Evolutionary conservation across 2,797 vertebrate species (phyloP), one percentile per base, ranked within the genome.

Genomic region (Ataeniobius toweri): DNA sequence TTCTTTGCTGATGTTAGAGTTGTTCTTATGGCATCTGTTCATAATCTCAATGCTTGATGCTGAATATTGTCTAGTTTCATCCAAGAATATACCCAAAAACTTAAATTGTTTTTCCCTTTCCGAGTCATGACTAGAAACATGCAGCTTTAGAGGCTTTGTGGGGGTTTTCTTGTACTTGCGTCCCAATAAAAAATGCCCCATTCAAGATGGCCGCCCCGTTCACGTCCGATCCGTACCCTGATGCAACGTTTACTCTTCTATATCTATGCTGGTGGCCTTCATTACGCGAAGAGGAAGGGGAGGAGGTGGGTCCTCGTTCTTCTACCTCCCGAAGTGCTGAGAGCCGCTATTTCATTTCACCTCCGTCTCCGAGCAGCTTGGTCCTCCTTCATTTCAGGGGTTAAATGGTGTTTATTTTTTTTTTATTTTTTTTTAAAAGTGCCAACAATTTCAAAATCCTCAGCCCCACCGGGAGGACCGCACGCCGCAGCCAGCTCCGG

Each of bases 221-320:
- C 10, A 41, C 63, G 63, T 65, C 36, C 36, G 20, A 18, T 12
- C 8, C 9, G 20, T 18, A 24, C 39, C 20, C 36, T 26, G 13
- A 6, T 26, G n/a, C 46, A 46, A 13, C 67, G 12, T 70, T 41
- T 70, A 70, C 24, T 48, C n/a, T 16, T 26, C 0, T 70, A 70
- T 2, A 3, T 70, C 67, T 28, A 4, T 70, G n/a, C 44, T 12
- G 75, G 85, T 76, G 86, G 89, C 90, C 83, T 75, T 87, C 91
- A 93, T 94, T 92, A 86, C 69, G 83, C 85, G 83, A 74, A 81
- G 76, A 90, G 87, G 78, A 84, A 88, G 86, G 76, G 89, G 22
- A 78, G 74, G 1, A 69, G 85, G 89, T 18, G 70, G 16, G 26
- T 9, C 4, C 5, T 67, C 75, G 75, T 78, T 83, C 78, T 80